Evolutionary conservation across 2,113 vertebrate species (phyloP).

Genomic region (Aphelocoma coerulescens): DNA sequence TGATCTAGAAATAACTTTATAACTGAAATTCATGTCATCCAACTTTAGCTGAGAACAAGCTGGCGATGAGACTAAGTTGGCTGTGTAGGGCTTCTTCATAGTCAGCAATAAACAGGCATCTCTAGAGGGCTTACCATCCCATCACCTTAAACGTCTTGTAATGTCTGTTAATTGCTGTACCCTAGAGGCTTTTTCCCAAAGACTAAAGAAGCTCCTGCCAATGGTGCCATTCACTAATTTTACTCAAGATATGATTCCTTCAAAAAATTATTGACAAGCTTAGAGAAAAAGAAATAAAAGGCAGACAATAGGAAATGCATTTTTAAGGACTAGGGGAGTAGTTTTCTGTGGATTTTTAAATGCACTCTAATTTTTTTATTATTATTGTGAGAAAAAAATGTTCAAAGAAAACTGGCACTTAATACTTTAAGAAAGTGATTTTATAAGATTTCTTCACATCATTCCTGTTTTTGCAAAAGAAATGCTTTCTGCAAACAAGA

Average conservation of each 20-base stretch:
- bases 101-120: neutral
- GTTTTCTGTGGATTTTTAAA: neutral
- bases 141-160: neutral
- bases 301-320: neutral
- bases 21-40: neutral
- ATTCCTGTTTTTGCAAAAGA: neutral
- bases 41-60: neutral
- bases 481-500: neutral
- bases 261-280: neutral
- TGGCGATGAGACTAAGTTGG: neutral
- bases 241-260: neutral
- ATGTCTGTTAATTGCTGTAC: neutral
- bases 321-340: neutral
- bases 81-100: neutral
- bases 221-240: neutral
- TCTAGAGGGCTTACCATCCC: neutral
- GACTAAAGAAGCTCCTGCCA: neutral
- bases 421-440: neutral
- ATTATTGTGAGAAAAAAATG: neutral
- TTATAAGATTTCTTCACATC: neutral
- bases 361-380: neutral
- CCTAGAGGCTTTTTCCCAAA: neutral
- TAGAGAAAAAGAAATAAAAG: neutral
- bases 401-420: neutral
- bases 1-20: neutral